These are phyloP conservation scores for Caloenas nicobarica DNA, from an alignment of 2,113 vertebrate genomes.

Conservation along the genomic window DNA sequence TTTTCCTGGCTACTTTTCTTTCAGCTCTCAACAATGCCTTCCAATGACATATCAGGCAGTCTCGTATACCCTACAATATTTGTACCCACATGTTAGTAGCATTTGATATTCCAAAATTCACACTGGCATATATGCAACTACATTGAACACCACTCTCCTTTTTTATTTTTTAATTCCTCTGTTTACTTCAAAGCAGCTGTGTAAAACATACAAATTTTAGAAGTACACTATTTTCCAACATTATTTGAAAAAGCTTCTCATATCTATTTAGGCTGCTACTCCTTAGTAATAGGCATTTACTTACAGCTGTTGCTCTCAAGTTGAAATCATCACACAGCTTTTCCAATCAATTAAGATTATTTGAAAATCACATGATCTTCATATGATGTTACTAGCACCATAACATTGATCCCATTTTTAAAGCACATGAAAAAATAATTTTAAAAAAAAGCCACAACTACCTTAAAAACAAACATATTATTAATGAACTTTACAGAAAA, in stretches of 20 bases:
- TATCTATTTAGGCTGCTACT: not conserved
- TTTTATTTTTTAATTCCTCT: not conserved
- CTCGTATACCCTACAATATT: not conserved
- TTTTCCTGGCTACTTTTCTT: not conserved
- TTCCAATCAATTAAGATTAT: not conserved
- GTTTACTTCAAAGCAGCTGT: not conserved
- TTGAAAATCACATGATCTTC: not conserved
- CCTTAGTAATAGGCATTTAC: not conserved
- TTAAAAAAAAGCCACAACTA: not conserved
- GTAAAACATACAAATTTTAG: not conserved
- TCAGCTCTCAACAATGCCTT: not conserved
- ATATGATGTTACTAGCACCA: not conserved
- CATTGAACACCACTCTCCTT: not conserved
- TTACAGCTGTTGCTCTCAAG: not conserved
- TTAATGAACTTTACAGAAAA: not conserved
- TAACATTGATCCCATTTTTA: not conserved
- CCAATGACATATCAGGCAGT: not conserved
- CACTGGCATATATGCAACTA: accelerated
- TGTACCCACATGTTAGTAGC: not conserved
- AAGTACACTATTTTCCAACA: not conserved
- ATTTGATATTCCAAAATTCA: not conserved
- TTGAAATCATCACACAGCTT: not conserved
- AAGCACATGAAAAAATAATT: not conserved
- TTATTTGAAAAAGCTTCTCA: not conserved
- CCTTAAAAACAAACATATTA: not conserved